phyloP scores from a whole-genome alignment of 2,797 vertebrate genomes.

The Eleutherodactylus coqui region DNA sequence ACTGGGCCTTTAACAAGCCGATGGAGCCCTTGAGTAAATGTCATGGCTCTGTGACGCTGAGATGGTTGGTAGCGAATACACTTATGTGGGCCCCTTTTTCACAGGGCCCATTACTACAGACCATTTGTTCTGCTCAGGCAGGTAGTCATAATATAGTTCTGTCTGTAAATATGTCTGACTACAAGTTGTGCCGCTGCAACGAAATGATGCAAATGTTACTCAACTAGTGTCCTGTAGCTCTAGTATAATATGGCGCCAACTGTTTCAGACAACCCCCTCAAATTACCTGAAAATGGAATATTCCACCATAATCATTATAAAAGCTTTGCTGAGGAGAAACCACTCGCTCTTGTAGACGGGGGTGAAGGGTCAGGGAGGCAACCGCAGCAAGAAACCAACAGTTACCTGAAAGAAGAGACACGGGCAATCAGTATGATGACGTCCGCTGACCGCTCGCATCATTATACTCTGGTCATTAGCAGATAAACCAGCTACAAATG shows the following conservation, averaged over 20 bases:
- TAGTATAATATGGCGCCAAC: background rate
- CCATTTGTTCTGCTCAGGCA: too few species aligned
- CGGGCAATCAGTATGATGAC: background rate
- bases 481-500: background rate
- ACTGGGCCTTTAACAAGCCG: too few species aligned
- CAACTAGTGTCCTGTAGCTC: background rate
- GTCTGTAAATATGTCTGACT: too few species aligned
- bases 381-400: slow-evolving; percentile 73
- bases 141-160: too few species aligned
- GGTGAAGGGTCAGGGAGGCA: slow-evolving; percentile 70
- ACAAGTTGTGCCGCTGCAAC: too few species aligned
- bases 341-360: slow-evolving; percentile 66
- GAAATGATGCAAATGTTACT: too few species aligned
- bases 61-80: too few species aligned
- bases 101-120: too few species aligned
- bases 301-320: slow-evolving; percentile 65
- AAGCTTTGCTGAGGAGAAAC: slow-evolving; percentile 70
- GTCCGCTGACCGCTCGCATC: background rate
- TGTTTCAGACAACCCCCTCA: background rate
- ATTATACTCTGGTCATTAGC: background rate
- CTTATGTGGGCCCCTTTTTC: too few species aligned
- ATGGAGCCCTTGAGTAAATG: too few species aligned
- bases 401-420: slow-evolving; percentile 65
- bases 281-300: slow-evolving; percentile 71
- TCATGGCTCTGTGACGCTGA: background rate